phyloP scores from a whole-genome alignment of 2,797 vertebrate species.

The Melanotaenia maccullochi region DNA sequence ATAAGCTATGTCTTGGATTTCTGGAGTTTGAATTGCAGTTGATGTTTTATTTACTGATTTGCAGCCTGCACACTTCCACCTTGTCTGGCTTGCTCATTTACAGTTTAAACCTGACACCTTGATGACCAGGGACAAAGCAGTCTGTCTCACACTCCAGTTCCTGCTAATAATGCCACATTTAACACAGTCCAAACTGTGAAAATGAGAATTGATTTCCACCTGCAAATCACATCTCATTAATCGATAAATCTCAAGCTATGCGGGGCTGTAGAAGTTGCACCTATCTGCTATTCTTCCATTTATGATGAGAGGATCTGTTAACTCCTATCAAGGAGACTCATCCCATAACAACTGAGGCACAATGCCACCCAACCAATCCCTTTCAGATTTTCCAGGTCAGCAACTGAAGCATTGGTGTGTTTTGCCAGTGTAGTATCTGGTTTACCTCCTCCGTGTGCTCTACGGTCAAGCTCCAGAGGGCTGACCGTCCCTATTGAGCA shows the following conservation, averaged over 20 bases:
- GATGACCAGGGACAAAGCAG: slow-evolving; percentile 1
- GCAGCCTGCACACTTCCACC: background rate
- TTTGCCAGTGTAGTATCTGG: slow-evolving; percentile 32
- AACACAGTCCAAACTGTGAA: slow-evolving; percentile 28
- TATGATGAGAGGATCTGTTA: slow-evolving; percentile 14
- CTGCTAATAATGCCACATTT: slow-evolving; percentile 13
- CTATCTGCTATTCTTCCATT: slow-evolving; percentile 6
- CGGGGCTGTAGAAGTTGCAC: slow-evolving; percentile 14
- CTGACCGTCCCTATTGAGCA: slow-evolving; percentile 68
- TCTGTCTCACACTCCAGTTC: background rate
- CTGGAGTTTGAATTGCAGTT: background rate
- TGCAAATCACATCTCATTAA: slow-evolving; percentile 13
- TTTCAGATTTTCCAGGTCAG: slow-evolving; percentile 47
- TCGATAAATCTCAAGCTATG: slow-evolving; percentile 14
- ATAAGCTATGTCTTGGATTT: background rate
- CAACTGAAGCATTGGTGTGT: slow-evolving; percentile 20
- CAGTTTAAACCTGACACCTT: slow-evolving; percentile 7
- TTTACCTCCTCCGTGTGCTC: slow-evolving; percentile 37
- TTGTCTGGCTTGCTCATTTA: background rate
- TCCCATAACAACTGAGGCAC: slow-evolving; percentile 26
- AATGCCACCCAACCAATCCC: slow-evolving; percentile 16
- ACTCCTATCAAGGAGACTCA: slow-evolving; percentile 5
- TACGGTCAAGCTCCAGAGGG: slow-evolving; percentile 51
- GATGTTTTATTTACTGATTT: slow-evolving; percentile 6
- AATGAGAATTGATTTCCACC: slow-evolving; percentile 40